Evolutionary conservation across 2,797 vertebrate species (phyloP).

Genomic region (Microctenopoma steveboyesi): DNA sequence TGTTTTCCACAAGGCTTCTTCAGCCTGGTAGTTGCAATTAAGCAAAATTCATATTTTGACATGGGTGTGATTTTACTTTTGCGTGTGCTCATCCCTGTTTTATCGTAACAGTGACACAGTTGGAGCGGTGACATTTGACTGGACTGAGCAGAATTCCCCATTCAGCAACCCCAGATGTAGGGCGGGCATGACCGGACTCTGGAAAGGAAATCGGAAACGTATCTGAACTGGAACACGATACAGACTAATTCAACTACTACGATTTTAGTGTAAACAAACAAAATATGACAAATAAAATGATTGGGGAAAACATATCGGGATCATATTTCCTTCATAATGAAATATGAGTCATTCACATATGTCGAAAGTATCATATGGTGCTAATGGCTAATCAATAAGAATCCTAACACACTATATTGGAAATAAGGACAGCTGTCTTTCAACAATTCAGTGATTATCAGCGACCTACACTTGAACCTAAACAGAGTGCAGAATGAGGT

Average conservation of each 20-base stretch:
- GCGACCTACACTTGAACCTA: slow-evolving; percentile 71
- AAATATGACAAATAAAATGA: background rate
- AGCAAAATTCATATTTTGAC: background rate
- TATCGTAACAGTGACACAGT: too few relatives aligned
- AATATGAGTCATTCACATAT: slow-evolving; percentile 17
- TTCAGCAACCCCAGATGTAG: too few relatives aligned
- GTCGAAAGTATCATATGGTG: slow-evolving; percentile 2
- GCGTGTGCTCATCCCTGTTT: too few relatives aligned
- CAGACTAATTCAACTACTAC: too few relatives aligned
- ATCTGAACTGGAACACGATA: too few relatives aligned
- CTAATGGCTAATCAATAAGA: slow-evolving; percentile 47
- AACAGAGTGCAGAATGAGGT: slow-evolving; percentile 49
- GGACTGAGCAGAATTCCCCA: too few relatives aligned
- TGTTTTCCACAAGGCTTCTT: background rate
- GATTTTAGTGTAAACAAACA: background rate
- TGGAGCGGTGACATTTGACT: too few relatives aligned
- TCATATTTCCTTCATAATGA: background rate
- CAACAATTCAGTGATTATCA: slow-evolving; percentile 62
- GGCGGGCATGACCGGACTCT: too few relatives aligned
- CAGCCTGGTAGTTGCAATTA: background rate
- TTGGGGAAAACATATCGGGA: background rate
- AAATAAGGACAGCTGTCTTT: slow-evolving; percentile 32
- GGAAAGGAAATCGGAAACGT: too few relatives aligned
- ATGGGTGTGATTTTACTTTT: background rate
- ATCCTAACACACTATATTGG: slow-evolving; percentile 14